Evolutionary conservation across 2,113 vertebrate species (phyloP).

Genomic region (Alaudala cheleensis): DNA sequence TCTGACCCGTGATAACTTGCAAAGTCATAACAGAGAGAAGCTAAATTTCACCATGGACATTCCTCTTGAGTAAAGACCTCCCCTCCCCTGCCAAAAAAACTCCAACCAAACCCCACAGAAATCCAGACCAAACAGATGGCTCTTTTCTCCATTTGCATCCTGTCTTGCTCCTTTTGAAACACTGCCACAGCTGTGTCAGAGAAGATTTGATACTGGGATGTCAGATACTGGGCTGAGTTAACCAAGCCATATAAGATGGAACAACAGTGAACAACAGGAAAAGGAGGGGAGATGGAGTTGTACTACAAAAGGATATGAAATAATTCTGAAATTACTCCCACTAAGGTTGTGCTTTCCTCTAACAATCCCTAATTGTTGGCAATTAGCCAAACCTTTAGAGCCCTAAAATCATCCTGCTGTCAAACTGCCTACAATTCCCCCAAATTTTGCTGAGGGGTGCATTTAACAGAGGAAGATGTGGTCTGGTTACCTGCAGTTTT

Average conservation of each 20-base stretch:
- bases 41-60: background rate
- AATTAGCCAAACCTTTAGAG: background rate
- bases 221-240: background rate
- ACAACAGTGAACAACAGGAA: background rate
- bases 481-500: background rate
- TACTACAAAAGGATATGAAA: background rate
- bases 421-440: background rate
- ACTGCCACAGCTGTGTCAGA: background rate
- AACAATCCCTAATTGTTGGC: background rate
- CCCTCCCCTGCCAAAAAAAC: fast-evolving
- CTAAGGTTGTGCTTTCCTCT: background rate
- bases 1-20: background rate
- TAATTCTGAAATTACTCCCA: background rate
- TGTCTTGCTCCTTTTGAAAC: background rate
- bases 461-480: background rate
- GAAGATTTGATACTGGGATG: background rate
- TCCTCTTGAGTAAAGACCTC: background rate
- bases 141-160: background rate
- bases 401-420: background rate
- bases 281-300: background rate
- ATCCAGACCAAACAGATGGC: background rate
- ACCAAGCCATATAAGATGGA: background rate
- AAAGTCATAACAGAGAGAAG: background rate
- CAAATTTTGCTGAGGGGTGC: background rate
- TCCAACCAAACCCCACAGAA: background rate